Evolutionary conservation across 2,797 vertebrate species (phyloP).

Genomic region (Atherinosoma microstoma): DNA sequence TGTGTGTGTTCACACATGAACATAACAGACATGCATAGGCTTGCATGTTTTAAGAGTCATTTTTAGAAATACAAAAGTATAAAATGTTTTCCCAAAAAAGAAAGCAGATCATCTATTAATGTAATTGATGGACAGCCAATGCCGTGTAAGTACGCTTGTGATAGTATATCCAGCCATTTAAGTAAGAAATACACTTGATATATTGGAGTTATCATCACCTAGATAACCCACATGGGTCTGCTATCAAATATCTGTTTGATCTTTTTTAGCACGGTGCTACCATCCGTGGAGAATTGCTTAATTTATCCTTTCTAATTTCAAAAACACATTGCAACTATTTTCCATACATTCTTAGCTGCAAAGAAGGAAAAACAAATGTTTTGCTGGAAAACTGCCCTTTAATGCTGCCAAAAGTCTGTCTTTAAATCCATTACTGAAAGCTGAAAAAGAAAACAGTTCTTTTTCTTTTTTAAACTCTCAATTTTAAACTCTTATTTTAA

Average conservation of each 20-base stretch:
- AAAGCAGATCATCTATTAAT: conserved; percentile 27
- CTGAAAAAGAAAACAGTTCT: not conserved
- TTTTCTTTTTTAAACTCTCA: not conserved
- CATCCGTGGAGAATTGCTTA: conserved; percentile 37
- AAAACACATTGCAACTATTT: conserved; percentile 8
- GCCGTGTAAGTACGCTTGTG: not conserved
- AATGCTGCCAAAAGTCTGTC: conserved; percentile 10
- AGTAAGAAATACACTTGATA: not conserved
- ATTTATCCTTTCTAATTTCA: conserved; percentile 12
- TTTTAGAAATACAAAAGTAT: conserved; percentile 18
- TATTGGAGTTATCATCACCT: not conserved
- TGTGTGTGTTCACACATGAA: not conserved
- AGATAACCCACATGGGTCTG: conserved; percentile 9
- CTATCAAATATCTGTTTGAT: conserved; percentile 25
- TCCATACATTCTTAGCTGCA: conserved; percentile 6
- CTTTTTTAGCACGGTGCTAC: conserved; percentile 29
- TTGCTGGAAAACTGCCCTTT: not conserved
- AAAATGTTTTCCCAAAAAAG: conserved; percentile 22
- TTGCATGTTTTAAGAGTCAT: conserved; percentile 8
- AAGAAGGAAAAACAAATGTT: not conserved
- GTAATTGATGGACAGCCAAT: not conserved
- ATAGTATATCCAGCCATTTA: not conserved
- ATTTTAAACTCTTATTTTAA: not conserved
- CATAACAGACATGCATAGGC: not conserved
- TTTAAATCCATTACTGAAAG: not conserved